phyloP scores from a whole-genome alignment of 2,113 vertebrate genomes.

The Aegypius monachus region DNA sequence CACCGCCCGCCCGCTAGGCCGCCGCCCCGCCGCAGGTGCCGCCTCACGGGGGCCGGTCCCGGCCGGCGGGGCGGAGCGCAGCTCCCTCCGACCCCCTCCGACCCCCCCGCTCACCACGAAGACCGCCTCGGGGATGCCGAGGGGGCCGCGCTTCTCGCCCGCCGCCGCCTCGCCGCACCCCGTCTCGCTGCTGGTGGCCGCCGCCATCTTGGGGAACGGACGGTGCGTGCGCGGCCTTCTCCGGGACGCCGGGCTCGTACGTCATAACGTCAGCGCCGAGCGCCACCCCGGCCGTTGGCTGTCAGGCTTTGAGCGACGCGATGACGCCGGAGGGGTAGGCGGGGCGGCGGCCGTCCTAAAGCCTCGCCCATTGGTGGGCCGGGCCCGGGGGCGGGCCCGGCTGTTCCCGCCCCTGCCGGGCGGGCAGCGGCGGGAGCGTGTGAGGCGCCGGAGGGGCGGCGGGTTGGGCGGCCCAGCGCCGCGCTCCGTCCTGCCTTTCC shows the following conservation, averaged over 20 bases:
- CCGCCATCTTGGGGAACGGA: slow-evolving; percentile 82
- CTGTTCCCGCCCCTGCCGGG: too few relatives aligned
- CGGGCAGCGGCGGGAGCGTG: too few relatives aligned
- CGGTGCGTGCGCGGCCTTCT: slow-evolving; percentile 27
- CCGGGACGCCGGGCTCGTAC: accelerated
- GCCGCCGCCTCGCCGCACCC: slow-evolving; percentile 67
- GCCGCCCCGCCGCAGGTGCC: background rate
- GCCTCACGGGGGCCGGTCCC: background rate
- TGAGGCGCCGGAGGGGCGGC: too few relatives aligned
- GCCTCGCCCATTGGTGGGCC: background rate
- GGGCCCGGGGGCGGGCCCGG: background rate
- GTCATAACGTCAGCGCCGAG: background rate
- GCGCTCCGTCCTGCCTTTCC: too few relatives aligned
- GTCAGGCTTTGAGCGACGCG: background rate
- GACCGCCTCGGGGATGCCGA: slow-evolving; percentile 91
- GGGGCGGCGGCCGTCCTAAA: accelerated
- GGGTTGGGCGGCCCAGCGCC: too few relatives aligned
- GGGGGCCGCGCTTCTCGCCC: slow-evolving; percentile 80
- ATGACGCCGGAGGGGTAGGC: background rate
- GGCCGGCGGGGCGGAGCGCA: background rate
- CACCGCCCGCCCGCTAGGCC: background rate
- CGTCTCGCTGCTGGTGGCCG: slow-evolving; percentile 73
- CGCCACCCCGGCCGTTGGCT: background rate
- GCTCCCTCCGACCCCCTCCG: background rate
- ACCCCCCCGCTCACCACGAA: slow-evolving; percentile 82